Conservation (phyloP, 2,888 invertebrate genomes). For the Sphaeridia pumilis region DNA sequence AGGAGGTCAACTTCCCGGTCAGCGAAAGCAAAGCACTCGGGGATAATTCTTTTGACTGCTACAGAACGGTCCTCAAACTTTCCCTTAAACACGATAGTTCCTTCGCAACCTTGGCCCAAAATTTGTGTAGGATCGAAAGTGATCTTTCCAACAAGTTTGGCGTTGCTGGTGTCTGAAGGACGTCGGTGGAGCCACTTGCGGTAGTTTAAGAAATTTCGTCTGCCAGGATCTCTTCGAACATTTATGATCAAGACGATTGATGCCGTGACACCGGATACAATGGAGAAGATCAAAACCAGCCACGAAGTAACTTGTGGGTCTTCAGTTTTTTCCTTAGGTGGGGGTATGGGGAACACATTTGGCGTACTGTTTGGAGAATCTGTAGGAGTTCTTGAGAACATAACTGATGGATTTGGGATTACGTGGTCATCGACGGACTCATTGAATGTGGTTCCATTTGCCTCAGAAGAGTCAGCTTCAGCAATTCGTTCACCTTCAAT, state of each 20-base stretch:
- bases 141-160: slow-evolving; percentile 74
- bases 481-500: not conserved
- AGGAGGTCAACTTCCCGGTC: slow-evolving; percentile 89
- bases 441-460: not conserved
- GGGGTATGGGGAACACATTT: not conserved
- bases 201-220: no score
- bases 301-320: no score
- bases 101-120: slow-evolving; percentile 94
- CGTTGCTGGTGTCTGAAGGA: no score
- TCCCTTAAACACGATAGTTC: slow-evolving; percentile 89
- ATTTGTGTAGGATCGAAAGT: slow-evolving; percentile 71
- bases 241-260: no score
- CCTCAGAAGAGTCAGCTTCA: no score
- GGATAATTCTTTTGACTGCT: slow-evolving; percentile 87
- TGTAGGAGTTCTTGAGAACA: not conserved
- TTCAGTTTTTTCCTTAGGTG: no score
- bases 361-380: not conserved
- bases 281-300: no score
- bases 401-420: not conserved
- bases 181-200: no score
- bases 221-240: no score
- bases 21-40: slow-evolving; percentile 90
- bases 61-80: slow-evolving; percentile 85
- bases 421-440: not conserved
- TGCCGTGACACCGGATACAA: no score